Evolutionary conservation across 1,140 invertebrate species (phyloP).

Genomic region (Trachelipus rathkii): DNA sequence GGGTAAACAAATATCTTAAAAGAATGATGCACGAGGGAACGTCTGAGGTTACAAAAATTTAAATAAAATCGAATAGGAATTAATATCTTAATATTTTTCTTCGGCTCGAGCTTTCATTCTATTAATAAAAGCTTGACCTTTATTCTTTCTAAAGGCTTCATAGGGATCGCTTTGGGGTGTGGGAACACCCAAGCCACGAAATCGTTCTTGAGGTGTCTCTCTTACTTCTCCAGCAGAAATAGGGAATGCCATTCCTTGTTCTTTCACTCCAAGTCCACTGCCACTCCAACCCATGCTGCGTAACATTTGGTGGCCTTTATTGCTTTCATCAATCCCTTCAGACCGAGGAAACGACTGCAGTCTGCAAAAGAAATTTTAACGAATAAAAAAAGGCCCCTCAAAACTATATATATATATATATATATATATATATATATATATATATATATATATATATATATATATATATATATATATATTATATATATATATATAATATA

Average conservation of each 20-base stretch:
- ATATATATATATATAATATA: too few relatives aligned
- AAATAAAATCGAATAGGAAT: neutral
- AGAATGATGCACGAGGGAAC: too few relatives aligned
- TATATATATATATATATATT: too few relatives aligned
- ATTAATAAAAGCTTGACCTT: conserved; percentile 91
- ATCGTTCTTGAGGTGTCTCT: conserved; percentile 37
- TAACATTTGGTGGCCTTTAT: conserved; percentile 92
- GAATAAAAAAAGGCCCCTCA: too few relatives aligned
- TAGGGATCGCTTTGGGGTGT: conserved; percentile 70
- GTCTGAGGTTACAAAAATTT: too few relatives aligned
- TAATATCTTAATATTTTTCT: conserved; percentile 52
- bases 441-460: too few relatives aligned
- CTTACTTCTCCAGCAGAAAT: conserved; percentile 82
- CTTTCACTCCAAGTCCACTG: conserved; percentile 81
- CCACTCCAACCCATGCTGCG: conserved; percentile 94
- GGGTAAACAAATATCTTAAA: too few relatives aligned
- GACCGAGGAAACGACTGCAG: conserved; percentile 19
- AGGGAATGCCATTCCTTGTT: conserved; percentile 91
- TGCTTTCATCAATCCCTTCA: conserved; percentile 66
- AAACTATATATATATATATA: conserved; percentile 46
- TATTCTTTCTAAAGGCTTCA: conserved; percentile 94
- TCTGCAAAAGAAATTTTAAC: neutral
- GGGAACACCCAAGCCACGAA: conserved; percentile 36
- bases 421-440: too few relatives aligned
- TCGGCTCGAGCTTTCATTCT: conserved; percentile 90